A percentile compares a stretch with the other conserved stretches of the same genome.
phyloP scores from a whole-genome alignment of 2,113 vertebrate species.

The Plestiodon gilberti region DNA sequence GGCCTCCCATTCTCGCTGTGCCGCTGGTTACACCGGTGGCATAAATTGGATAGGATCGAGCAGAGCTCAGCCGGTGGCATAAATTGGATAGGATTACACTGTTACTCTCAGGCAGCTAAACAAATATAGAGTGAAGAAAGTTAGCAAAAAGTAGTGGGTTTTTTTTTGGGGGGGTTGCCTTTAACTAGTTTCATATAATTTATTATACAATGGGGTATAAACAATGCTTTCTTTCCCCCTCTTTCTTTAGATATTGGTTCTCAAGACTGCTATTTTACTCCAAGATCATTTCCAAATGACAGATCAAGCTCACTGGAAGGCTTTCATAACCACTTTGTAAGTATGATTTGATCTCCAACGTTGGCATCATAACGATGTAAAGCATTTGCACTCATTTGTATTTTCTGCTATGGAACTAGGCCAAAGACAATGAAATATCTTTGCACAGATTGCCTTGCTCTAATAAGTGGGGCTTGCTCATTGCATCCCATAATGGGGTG shows the following conservation, averaged over 20 bases:
- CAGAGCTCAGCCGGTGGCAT: no score
- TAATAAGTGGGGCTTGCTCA: neutral
- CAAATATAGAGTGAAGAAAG: constrained; percentile 26
- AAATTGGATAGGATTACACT: no score
- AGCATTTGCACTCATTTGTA: constrained; percentile 19
- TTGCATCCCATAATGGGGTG: neutral
- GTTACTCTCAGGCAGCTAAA: constrained; percentile 17
- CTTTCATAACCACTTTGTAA: constrained; percentile 96
- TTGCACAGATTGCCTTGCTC: constrained; percentile 38
- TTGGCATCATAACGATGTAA: neutral
- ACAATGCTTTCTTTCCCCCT: constrained; percentile 56
- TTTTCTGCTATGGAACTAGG: neutral
- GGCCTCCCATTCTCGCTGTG: no score
- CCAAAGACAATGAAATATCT: constrained; percentile 33
- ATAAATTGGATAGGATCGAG: no score
- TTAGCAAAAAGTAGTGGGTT: constrained; percentile 6
- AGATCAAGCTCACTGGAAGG: constrained; percentile 93
- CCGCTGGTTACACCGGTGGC: no score
- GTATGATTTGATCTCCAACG: constrained; percentile 70
- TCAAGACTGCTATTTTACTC: constrained; percentile 98
- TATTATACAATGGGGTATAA: constrained; percentile 13
- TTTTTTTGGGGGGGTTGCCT: no score
- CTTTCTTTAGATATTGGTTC: constrained; percentile 89
- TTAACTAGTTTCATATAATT: neutral
- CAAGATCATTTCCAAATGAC: constrained; percentile 91